Evolutionary conservation across 2,797 vertebrate species (phyloP).

Genomic region (Enteromius radiatus): DNA sequence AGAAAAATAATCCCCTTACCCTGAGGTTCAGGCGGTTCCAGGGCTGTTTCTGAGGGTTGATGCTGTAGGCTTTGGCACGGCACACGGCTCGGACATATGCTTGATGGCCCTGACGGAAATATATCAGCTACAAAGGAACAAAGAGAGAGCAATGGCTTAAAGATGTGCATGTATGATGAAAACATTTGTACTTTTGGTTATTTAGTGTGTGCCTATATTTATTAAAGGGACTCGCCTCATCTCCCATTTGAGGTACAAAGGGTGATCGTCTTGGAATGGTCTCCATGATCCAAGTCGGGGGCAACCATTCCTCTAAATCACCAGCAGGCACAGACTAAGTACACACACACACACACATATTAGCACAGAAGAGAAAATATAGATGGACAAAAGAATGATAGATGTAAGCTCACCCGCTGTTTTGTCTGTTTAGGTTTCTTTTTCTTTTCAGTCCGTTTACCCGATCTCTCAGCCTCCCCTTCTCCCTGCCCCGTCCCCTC

Average conservation of each 20-base stretch:
- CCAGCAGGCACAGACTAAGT: slow-evolving; percentile 80
- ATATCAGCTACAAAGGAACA: slow-evolving; percentile 85
- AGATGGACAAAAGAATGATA: neutral
- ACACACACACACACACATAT: neutral
- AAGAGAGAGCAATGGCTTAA: slow-evolving; percentile 7
- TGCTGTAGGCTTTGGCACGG: slow-evolving; percentile 91
- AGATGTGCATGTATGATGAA: neutral
- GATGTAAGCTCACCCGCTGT: slow-evolving; percentile 79
- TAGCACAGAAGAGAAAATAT: neutral
- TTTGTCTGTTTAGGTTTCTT: slow-evolving; percentile 88
- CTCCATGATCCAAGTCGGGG: slow-evolving; percentile 94
- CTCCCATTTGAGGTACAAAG: slow-evolving; percentile 98
- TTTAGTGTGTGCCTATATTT: neutral
- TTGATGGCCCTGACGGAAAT: slow-evolving; percentile 98
- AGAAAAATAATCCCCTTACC: slow-evolving; percentile 74
- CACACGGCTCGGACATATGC: slow-evolving; percentile 94
- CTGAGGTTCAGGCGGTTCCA: slow-evolving; percentile 99
- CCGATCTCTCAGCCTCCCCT: slow-evolving; percentile 67
- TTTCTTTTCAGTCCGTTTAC: slow-evolving; percentile 70
- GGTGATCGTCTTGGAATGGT: slow-evolving; percentile 91
- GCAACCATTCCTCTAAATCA: slow-evolving; percentile 90
- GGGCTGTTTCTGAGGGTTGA: slow-evolving; percentile 97
- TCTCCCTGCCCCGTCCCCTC: slow-evolving; percentile 65
- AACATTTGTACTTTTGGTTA: neutral
- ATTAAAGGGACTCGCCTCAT: slow-evolving; percentile 83